phyloP scores from a whole-genome alignment of 2,797 vertebrate genomes.

The Schizopygopsis pylzovi region DNA sequence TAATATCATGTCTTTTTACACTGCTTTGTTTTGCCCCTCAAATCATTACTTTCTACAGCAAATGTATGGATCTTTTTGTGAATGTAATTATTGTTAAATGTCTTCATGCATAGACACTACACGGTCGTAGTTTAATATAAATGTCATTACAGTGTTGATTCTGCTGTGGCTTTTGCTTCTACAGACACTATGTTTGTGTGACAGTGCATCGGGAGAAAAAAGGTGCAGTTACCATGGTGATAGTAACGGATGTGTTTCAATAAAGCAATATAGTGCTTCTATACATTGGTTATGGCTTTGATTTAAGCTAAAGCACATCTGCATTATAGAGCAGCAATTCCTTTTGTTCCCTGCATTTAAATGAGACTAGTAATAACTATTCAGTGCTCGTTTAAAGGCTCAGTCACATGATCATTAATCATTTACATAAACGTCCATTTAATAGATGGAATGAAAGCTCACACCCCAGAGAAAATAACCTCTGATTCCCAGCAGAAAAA shows the following conservation, averaged over 20 bases:
- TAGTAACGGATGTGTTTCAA: conserved; percentile 17
- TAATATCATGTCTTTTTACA: neutral
- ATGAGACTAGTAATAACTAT: conserved; percentile 1
- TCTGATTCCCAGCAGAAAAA: neutral
- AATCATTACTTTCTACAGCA: neutral
- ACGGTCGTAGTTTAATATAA: neutral
- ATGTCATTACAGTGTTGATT: neutral
- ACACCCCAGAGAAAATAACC: neutral
- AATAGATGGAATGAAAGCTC: conserved; percentile 2
- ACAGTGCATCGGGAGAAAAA: neutral
- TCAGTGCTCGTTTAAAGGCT: conserved; percentile 12
- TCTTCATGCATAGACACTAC: neutral
- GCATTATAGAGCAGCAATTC: neutral
- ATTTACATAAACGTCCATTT: conserved; percentile 4
- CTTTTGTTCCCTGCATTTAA: conserved; percentile 4
- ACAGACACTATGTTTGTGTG: conserved; percentile 25
- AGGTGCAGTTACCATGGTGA: conserved; percentile 36
- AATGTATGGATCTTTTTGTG: neutral
- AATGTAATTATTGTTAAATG: neutral
- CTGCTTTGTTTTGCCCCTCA: neutral
- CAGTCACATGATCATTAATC: neutral
- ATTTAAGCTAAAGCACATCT: conserved; percentile 17
- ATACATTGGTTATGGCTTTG: conserved; percentile 12
- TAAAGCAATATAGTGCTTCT: conserved; percentile 12
- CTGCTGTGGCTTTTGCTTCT: neutral